Conservation (phyloP, 1,140 invertebrate species). For the Danaus plexippus region DNA sequence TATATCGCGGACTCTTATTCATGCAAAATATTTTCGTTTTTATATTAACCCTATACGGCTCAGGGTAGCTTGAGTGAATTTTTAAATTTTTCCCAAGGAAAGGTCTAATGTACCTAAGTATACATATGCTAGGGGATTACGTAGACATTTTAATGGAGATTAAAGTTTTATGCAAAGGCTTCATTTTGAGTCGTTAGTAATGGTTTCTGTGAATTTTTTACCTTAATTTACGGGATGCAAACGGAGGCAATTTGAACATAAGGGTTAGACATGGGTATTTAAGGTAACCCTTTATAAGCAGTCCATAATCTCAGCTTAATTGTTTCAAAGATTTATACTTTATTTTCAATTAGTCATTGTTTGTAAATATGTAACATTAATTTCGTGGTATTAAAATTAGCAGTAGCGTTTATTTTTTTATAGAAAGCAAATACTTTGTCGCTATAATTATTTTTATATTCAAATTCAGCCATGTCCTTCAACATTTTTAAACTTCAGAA, state of each 20-base stretch:
- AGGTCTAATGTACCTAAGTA: conserved; percentile 2
- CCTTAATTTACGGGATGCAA: conserved; percentile 9
- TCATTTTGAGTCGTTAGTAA: conserved; percentile 20
- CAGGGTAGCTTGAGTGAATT: too few relatives aligned
- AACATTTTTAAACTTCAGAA: too few relatives aligned
- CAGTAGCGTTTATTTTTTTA: too few relatives aligned
- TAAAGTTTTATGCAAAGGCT: conserved; percentile 25
- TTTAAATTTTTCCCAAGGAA: background rate
- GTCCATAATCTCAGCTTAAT: conserved; percentile 10
- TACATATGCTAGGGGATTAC: conserved; percentile 3
- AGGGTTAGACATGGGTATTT: conserved; percentile 11
- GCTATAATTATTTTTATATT: too few relatives aligned
- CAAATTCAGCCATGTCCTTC: too few relatives aligned
- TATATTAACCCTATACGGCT: too few relatives aligned
- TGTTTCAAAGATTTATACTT: background rate
- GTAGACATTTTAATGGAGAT: conserved; percentile 21
- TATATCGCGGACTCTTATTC: too few relatives aligned
- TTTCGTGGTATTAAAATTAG: too few relatives aligned
- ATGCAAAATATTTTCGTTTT: too few relatives aligned
- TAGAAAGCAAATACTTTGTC: too few relatives aligned
- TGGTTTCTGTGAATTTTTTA: conserved; percentile 16
- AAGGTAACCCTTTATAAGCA: conserved; percentile 5
- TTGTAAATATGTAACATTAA: too few relatives aligned
- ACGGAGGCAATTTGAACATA: conserved; percentile 9
- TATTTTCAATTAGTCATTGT: too few relatives aligned